Base-by-base conservation (phyloP, 1,140 invertebrate genomes). In the Zaprionus inermis region DNA sequence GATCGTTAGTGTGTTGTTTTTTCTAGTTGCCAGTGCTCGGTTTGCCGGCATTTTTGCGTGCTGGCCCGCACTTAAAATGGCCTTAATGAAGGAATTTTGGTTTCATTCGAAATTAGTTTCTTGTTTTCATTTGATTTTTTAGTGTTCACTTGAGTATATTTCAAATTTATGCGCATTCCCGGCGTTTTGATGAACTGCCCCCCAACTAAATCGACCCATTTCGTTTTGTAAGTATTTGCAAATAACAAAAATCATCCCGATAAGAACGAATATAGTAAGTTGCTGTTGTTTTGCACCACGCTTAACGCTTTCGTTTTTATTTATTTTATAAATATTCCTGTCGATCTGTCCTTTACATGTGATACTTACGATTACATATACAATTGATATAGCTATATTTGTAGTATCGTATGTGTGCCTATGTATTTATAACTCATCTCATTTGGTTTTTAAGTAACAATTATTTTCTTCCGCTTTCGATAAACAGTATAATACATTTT, bases 251-350 rank as follows among this genome's bases (percentile, higher is more conserved):
- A 70, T n/a, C 63, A 68, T 46, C 61, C 46, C 11, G 20, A 41
- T n/a, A 30, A 18, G 10, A 18, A 51, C 41, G 18, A 30, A 51
- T 54, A 24, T 38, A n/a, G n/a, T 34, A 7, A 52, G 22, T 14
- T 22, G 46, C 3, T 16, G 36, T 2, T 52, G n/a, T n/a, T 22
- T 20, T 51, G 51, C 54, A 65, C 18, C 44, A 49, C 18, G 44
- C 67, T 78, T 85, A 81, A 85, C 78, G 60, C 60, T 59, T 86
- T 76, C 69, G 70, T 71, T 70, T 85, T 80, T 57, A 79, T 72
- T 83, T 76, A 86, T 85, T 81, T 78, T 85, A 85, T 86, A 85
- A 86, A 81, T 85, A 85, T 85, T 81, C 82, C 81, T 85, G 81
- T 86, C 75, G 49, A 58, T 86, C 81, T 78, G 70, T 64, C 75